Evolutionary conservation across 2,888 invertebrate species (phyloP).

Genomic region (Netelia inedita): DNA sequence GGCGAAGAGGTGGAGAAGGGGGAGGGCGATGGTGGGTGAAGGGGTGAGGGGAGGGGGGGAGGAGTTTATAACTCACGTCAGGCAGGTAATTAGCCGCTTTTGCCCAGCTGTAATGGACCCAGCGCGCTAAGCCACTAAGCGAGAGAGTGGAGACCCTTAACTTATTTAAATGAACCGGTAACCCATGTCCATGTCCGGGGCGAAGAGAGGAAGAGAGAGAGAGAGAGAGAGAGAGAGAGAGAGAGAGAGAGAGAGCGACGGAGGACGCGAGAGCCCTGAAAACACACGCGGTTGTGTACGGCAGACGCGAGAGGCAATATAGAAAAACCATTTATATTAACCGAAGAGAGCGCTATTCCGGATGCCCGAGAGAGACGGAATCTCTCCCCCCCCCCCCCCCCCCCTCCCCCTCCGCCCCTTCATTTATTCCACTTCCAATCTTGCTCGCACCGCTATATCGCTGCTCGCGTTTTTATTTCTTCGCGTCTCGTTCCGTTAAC

Average conservation of each 20-base stretch:
- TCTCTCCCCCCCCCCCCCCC: not conserved
- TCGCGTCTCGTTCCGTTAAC: slow-evolving; percentile 39
- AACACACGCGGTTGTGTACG: slow-evolving; percentile 72
- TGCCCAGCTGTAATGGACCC: slow-evolving; percentile 85
- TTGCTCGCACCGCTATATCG: slow-evolving; percentile 29
- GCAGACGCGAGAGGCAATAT: slow-evolving; percentile 83
- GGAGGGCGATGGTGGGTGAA: slow-evolving; percentile 49
- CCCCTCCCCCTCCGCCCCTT: slow-evolving; percentile 19
- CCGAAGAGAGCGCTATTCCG: slow-evolving; percentile 79
- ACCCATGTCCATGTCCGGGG: slow-evolving; percentile 83
- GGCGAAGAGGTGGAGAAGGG: slow-evolving; percentile 51
- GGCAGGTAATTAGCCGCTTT: slow-evolving; percentile 85
- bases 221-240: slow-evolving; percentile 29
- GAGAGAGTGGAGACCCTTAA: slow-evolving; percentile 82
- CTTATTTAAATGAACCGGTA: slow-evolving; percentile 85
- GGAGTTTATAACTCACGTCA: slow-evolving; percentile 85
- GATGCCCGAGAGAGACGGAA: slow-evolving; percentile 73
- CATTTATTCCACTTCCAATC: slow-evolving; percentile 41
- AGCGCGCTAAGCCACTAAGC: slow-evolving; percentile 83
- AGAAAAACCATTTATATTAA: slow-evolving; percentile 85
- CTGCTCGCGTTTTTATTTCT: slow-evolving; percentile 70
- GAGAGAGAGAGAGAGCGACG: slow-evolving; percentile 7
- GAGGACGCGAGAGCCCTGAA: slow-evolving; percentile 13
- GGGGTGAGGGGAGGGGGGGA: slow-evolving; percentile 51
- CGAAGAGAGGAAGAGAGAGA: slow-evolving; percentile 17